Conservation (phyloP, 2,113 vertebrate species). For the Athene noctua region DNA sequence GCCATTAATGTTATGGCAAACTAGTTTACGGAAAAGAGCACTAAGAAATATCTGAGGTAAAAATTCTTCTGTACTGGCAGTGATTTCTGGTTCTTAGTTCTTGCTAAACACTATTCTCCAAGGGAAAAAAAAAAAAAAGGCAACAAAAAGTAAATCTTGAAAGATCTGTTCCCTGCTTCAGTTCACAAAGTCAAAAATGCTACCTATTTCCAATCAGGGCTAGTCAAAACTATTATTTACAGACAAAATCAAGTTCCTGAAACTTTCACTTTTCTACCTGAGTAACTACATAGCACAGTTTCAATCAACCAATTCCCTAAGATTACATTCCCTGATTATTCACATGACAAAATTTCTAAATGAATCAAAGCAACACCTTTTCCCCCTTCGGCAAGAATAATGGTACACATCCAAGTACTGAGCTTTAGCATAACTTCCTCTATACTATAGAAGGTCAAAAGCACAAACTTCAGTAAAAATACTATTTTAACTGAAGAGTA, state of each 20-base stretch:
- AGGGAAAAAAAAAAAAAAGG: not conserved
- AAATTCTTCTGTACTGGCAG: not conserved
- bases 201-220: not conserved
- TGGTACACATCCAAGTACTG: not conserved
- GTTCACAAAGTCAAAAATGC: not conserved
- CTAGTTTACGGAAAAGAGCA: not conserved
- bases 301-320: not conserved
- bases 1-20: not conserved
- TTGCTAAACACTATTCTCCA: not conserved
- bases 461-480: not conserved
- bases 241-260: not conserved
- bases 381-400: not conserved
- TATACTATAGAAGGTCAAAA: not conserved
- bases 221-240: not conserved
- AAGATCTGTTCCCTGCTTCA: not conserved
- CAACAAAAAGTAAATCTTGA: not conserved
- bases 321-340: not conserved
- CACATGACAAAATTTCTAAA: not conserved
- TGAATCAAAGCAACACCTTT: not conserved
- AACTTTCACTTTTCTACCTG: not conserved
- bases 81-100: not conserved
- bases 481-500: not conserved
- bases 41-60: not conserved
- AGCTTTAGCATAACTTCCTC: not conserved
- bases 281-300: not conserved